Conservation (phyloP, 2,888 invertebrate species). For the Tanypteryx hageni region DNA sequence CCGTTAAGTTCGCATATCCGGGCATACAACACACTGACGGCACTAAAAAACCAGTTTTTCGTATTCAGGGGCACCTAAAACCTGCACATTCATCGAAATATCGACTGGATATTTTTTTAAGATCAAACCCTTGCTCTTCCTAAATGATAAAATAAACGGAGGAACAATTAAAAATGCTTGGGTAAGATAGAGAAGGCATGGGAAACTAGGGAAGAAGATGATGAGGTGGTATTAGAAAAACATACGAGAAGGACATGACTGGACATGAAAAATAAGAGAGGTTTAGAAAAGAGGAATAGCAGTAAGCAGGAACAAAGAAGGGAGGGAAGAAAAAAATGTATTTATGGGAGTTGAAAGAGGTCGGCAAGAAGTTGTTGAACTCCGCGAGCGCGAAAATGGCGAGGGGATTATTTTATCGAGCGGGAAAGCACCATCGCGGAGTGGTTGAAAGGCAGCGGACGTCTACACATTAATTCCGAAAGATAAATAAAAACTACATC, state of each 20-base stretch:
- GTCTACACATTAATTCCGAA: not conserved
- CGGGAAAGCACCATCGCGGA: conserved; percentile 6
- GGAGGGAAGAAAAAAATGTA: not conserved
- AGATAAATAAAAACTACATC: conserved; percentile 10
- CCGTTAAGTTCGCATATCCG: too few species aligned
- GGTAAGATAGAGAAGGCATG: not conserved
- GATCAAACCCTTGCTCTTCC: too few species aligned
- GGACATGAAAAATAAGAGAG: not conserved
- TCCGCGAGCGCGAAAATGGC: not conserved
- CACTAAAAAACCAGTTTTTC: too few species aligned
- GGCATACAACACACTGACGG: too few species aligned
- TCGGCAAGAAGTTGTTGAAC: conserved; percentile 18
- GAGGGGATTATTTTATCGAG: not conserved
- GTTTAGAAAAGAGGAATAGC: not conserved
- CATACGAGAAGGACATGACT: not conserved
- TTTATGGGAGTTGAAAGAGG: not conserved
- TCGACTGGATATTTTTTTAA: too few species aligned
- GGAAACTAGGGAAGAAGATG: not conserved
- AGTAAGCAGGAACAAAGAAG: not conserved
- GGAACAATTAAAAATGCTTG: not conserved
- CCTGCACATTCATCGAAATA: too few species aligned
- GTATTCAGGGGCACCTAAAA: too few species aligned
- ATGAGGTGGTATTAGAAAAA: not conserved
- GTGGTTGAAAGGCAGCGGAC: not conserved
- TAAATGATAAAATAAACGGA: too few species aligned